phyloP scores from a whole-genome alignment of 2,888 invertebrate species.

The Drosophila demipolita region DNA sequence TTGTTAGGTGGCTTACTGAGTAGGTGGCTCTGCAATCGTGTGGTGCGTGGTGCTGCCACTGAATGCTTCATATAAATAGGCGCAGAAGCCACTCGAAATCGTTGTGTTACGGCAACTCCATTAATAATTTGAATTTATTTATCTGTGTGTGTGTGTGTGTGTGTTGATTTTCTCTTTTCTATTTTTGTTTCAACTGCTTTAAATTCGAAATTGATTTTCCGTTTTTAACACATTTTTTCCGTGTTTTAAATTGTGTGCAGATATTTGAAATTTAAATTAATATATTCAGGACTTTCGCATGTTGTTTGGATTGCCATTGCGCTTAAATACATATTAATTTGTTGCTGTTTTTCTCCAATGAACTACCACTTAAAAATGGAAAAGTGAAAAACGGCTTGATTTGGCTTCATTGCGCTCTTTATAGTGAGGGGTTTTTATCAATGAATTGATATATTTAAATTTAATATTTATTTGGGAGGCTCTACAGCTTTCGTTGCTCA shows the following conservation, averaged over 20 bases:
- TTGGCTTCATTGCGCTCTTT: neutral
- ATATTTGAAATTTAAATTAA: slow-evolving; percentile 49
- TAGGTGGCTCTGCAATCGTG: slow-evolving; percentile 10
- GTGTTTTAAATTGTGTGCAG: slow-evolving; percentile 10
- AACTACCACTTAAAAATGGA: neutral
- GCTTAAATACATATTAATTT: slow-evolving; percentile 11
- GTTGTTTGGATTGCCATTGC: slow-evolving; percentile 20
- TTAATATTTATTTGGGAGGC: neutral
- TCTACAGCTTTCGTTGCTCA: neutral
- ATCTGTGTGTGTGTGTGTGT: slow-evolving; percentile 1
- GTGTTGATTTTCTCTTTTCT: neutral
- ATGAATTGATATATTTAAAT: neutral
- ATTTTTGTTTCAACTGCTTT: slow-evolving; percentile 38
- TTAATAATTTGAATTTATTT: slow-evolving; percentile 49
- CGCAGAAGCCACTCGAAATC: slow-evolving; percentile 47
- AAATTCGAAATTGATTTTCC: slow-evolving; percentile 58
- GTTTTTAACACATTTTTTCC: slow-evolving; percentile 9
- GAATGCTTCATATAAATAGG: slow-evolving; percentile 50
- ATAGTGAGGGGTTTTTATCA: neutral
- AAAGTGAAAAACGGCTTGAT: neutral
- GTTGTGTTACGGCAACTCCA: slow-evolving; percentile 40
- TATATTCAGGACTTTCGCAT: slow-evolving; percentile 17
- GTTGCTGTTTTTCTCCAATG: neutral
- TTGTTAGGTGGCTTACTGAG: neutral
- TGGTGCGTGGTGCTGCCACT: slow-evolving; percentile 46